Conservation (phyloP, 2,113 vertebrate species). For the Rallus limicola region DNA sequence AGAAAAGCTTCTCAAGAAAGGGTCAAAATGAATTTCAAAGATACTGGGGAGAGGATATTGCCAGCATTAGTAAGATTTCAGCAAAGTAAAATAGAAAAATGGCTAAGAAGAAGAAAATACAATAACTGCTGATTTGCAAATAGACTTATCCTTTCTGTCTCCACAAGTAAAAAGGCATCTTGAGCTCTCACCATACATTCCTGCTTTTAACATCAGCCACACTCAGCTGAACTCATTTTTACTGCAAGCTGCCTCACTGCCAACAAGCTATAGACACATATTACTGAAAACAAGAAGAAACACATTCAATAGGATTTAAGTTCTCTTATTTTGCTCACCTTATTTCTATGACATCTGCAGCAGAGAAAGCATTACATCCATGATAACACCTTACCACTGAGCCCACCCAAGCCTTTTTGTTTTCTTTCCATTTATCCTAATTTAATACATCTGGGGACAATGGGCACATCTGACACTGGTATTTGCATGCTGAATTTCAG, state of each 20-base stretch:
- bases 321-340: background rate
- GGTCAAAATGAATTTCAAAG: background rate
- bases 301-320: background rate
- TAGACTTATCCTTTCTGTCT: background rate
- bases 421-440: background rate
- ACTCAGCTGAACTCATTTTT: background rate
- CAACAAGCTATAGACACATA: background rate
- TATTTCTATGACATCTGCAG: background rate
- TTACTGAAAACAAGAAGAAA: background rate
- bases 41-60: background rate
- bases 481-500: background rate
- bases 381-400: background rate
- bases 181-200: background rate
- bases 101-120: background rate
- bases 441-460: background rate
- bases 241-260: background rate
- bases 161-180: background rate
- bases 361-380: background rate
- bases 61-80: background rate
- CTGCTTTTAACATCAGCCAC: background rate
- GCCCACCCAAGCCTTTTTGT: background rate
- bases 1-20: background rate
- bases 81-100: background rate
- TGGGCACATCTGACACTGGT: background rate
- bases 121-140: background rate